Evolutionary conservation across 2,113 vertebrate species (phyloP).

Genomic region (Pantherophis guttatus): DNA sequence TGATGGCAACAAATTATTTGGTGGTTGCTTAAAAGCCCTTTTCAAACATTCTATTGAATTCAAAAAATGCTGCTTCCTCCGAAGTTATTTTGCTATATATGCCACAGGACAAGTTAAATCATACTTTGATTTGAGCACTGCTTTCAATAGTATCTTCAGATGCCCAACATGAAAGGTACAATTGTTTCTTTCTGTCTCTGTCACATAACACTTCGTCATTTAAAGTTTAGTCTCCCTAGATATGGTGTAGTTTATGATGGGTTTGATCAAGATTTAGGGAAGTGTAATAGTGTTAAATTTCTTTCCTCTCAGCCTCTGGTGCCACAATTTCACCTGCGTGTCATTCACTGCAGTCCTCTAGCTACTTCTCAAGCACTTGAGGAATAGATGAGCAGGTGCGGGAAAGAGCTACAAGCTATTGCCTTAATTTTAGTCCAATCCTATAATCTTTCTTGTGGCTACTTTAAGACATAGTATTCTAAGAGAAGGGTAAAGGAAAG

Average conservation of each 20-base stretch:
- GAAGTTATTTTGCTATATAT: background rate
- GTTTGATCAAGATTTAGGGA: background rate
- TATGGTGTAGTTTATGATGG: background rate
- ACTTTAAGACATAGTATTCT: background rate
- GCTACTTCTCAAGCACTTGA: background rate
- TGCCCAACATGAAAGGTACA: background rate
- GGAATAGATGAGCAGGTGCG: background rate
- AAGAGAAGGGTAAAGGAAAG: background rate
- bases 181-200: background rate
- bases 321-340: background rate
- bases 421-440: background rate
- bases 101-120: background rate
- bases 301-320: background rate
- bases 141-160: background rate
- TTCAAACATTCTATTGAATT: background rate
- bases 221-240: background rate
- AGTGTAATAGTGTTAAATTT: background rate
- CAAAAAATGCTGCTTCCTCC: background rate
- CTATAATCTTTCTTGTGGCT: background rate
- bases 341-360: background rate
- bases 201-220: background rate
- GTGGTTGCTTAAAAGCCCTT: background rate
- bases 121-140: background rate
- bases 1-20: background rate
- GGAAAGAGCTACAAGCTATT: background rate